Conservation (phyloP, 2,888 invertebrate species). For the Myopa tessellatipennis region DNA sequence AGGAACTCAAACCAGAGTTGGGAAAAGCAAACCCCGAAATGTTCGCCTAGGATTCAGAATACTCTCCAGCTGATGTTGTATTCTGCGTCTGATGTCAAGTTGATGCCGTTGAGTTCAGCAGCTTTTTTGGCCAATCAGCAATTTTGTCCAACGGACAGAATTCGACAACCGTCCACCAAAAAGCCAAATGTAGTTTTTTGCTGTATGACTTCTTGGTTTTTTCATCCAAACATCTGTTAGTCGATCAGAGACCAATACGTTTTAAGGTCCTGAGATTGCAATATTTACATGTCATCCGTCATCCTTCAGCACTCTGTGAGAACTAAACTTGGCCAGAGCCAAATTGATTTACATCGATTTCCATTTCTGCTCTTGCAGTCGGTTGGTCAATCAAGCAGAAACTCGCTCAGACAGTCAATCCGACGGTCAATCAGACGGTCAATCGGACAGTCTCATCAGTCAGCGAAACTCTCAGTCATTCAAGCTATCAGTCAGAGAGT, state of each 20-base stretch:
- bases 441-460: too few species aligned
- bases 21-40: not conserved
- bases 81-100: too few species aligned
- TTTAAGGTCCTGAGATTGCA: too few species aligned
- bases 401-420: not conserved
- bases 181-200: not conserved
- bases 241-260: not conserved
- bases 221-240: not conserved
- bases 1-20: not conserved
- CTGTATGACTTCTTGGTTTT: not conserved
- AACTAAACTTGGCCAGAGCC: not conserved
- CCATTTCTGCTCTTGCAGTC: not conserved
- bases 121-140: too few species aligned
- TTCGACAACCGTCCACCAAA: not conserved
- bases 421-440: too few species aligned
- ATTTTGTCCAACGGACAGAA: not conserved
- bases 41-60: not conserved
- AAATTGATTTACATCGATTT: constrained; percentile 18
- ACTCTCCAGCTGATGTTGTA: too few species aligned
- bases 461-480: not conserved
- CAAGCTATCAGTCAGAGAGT: not conserved
- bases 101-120: too few species aligned
- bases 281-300: constrained; percentile 12
- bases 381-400: not conserved
- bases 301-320: not conserved